Evolutionary conservation across 2,888 invertebrate genomes (phyloP), one percentile per base, ranked within the genome.

Genomic region (Drosophila pseudotalamancana): DNA sequence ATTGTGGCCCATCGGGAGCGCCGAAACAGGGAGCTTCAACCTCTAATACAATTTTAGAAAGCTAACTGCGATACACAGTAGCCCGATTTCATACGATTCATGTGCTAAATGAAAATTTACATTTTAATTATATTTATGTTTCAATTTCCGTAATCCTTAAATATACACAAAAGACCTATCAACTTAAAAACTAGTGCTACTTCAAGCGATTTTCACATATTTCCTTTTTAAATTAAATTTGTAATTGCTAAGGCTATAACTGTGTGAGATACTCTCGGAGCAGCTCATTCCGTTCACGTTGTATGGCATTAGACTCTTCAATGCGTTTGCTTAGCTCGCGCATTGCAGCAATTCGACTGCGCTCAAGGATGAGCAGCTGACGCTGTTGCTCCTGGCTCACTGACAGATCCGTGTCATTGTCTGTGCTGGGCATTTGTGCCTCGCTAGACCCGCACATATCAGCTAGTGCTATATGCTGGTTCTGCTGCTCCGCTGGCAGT

Each of bases 31-130:
- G n/a, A n/a, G n/a, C n/a, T n/a, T 9, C 82, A 88, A 60, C 91
- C 90, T 18, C 76, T 91, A 3, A 90, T 91, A 60, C 85, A 90
- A 69, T 82, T 91, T 70, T 91, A 80, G 16, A n/a, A 88, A 8
- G 34, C 31, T n/a, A 45, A 6, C 12, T 18, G 32, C 27, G n/a
- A 11, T 23, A 35, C 8, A 25, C 12, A 11, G 48, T 29, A 12
- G 39, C 21, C 39, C 42, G 46, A 42, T 21, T 23, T 31, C 25
- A 6, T 12, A 37, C 21, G 11, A 34, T 40, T 32, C 35, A 43
- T 77, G 81, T 83, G 77, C 64, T 77, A 77, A 77, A 63, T 48
- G 29, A 29, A 51, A 46, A 48, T 39, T 49, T 34, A 59, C 37
- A 42, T 72, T 60, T 65, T 29, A 67, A 55, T 46, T 72, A 55